Conservation (phyloP, 2,797 vertebrate genomes). For the Tauraco hartlaubi region DNA sequence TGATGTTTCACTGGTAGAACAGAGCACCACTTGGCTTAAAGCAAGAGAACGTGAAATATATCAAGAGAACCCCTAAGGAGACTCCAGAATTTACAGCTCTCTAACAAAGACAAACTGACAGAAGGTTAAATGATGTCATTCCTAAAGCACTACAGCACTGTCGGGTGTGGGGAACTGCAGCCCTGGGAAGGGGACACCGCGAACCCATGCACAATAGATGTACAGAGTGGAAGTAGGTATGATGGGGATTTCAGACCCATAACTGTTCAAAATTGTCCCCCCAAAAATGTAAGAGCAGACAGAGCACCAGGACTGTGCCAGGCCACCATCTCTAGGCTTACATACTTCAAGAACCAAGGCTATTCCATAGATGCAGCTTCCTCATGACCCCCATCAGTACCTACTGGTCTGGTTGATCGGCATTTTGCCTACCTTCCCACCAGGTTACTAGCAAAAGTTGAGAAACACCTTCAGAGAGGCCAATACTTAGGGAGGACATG, state of each 20-base stretch:
- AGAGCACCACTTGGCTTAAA: neutral
- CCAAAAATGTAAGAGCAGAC: neutral
- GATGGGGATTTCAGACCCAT: neutral
- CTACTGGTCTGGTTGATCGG: neutral
- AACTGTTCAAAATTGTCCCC: neutral
- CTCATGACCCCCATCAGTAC: neutral
- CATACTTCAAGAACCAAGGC: neutral
- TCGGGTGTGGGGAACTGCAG: neutral
- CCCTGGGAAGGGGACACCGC: neutral
- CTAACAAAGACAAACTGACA: neutral
- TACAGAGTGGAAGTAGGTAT: neutral
- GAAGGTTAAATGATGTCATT: constrained; percentile 1
- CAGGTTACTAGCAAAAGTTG: neutral
- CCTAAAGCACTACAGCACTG: neutral
- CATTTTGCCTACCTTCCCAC: neutral
- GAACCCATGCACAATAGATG: neutral
- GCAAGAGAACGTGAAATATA: neutral
- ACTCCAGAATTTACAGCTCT: neutral
- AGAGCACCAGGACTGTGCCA: neutral
- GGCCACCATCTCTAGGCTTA: neutral
- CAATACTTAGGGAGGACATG: neutral
- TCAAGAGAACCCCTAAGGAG: neutral
- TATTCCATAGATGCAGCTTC: neutral
- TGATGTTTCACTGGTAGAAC: neutral
- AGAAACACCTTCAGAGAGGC: neutral